Evolutionary conservation across 2,888 invertebrate species (phyloP).

Genomic region (Theretra japonica): DNA sequence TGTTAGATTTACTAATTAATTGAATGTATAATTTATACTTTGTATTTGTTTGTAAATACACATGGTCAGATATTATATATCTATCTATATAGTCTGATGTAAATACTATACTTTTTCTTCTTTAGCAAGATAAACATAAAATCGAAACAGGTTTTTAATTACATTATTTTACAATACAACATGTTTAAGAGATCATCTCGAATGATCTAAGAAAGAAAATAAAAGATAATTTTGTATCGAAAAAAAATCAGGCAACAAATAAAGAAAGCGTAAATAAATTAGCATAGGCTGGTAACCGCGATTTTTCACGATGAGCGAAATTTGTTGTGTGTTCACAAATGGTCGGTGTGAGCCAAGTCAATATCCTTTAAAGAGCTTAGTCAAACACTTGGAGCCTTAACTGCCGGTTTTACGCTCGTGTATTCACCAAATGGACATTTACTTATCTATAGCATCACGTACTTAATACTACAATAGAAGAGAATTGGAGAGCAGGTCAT

Average conservation of each 20-base stretch:
- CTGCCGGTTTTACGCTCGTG: constrained; percentile 45
- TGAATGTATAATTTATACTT: neutral
- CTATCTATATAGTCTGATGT: too few relatives aligned
- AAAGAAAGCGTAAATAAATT: neutral
- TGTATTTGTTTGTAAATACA: neutral
- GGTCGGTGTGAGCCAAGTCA: constrained; percentile 47
- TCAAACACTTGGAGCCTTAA: constrained; percentile 48
- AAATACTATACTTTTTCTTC: neutral
- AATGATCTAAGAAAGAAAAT: neutral
- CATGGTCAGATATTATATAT: too few relatives aligned
- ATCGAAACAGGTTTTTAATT: neutral
- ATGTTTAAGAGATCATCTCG: neutral
- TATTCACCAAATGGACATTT: neutral
- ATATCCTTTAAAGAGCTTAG: constrained; percentile 50
- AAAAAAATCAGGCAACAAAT: neutral
- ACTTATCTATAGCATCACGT: constrained; percentile 9
- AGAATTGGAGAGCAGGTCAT: constrained; percentile 31
- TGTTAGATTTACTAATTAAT: neutral
- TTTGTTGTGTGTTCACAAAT: neutral
- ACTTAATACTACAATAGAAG: constrained; percentile 19
- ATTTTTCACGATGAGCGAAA: constrained; percentile 10
- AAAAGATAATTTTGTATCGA: neutral
- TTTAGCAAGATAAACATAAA: neutral
- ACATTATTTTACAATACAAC: neutral
- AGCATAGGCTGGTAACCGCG: neutral